Percentiles rank a stretch among this genome's conserved stretches.
phyloP scores from a whole-genome alignment of 2,113 vertebrate genomes.

The Oncorhynchus tshawytscha region DNA sequence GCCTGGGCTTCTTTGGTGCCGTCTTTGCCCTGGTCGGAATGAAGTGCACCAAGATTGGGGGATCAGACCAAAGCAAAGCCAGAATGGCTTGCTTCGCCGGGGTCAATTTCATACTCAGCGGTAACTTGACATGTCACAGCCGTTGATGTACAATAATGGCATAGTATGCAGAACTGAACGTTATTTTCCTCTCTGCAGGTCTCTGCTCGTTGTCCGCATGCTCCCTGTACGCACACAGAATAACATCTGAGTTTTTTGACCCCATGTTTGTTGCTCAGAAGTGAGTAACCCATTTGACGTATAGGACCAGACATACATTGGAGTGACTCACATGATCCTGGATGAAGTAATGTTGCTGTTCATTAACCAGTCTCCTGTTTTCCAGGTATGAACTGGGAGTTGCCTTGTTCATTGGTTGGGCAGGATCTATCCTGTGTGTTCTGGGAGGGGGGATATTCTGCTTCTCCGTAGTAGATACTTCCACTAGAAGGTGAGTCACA shows the following conservation, averaged over 20 bases:
- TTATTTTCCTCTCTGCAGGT: slow-evolving; percentile 67
- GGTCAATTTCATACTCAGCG: slow-evolving; percentile 84
- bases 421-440: slow-evolving; percentile 73
- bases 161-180: neutral
- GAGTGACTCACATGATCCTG: neutral
- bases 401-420: slow-evolving; percentile 81
- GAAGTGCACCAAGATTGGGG: slow-evolving; percentile 96
- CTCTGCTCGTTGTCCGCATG: slow-evolving; percentile 88
- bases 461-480: slow-evolving; percentile 66
- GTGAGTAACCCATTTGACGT: slow-evolving; percentile 71
- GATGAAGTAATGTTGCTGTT: neutral
- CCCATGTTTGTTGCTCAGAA: slow-evolving; percentile 90
- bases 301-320: neutral
- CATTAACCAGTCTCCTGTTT: neutral
- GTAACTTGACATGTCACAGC: slow-evolving; percentile 69
- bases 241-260: slow-evolving; percentile 95
- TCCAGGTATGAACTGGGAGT: slow-evolving; percentile 78
- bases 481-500: slow-evolving; percentile 55
- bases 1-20: slow-evolving; percentile 88
- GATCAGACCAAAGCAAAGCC: slow-evolving; percentile 86
- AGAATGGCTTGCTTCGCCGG: slow-evolving; percentile 86
- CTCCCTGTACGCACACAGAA: slow-evolving; percentile 93
- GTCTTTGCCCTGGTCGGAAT: slow-evolving; percentile 89
- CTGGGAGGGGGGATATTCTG: slow-evolving; percentile 72
- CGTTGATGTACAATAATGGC: neutral